Conservation (phyloP, 37 sponge, comb jelly and placozoan species). For the Ianthella basta region DNA sequence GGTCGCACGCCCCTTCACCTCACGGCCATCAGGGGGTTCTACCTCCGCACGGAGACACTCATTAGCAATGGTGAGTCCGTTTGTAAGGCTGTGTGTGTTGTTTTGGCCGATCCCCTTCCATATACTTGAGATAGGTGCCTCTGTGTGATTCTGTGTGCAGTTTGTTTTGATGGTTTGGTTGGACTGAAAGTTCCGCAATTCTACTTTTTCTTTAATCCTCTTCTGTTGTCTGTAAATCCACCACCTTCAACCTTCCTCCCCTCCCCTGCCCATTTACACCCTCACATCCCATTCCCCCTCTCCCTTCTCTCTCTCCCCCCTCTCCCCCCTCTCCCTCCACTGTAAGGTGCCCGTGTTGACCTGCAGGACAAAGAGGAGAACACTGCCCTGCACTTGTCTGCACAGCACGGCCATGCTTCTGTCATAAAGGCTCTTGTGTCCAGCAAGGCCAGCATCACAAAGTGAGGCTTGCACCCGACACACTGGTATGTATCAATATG, state of each 20-base stretch:
- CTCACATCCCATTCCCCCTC: too few species aligned
- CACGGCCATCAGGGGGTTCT: conserved; percentile 82
- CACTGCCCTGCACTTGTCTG: conserved; percentile 86
- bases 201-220: too few species aligned
- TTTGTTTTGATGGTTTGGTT: too few species aligned
- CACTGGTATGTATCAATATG: not conserved
- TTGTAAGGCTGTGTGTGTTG: not conserved
- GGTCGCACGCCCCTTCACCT: conserved; percentile 91
- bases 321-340: too few species aligned
- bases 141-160: too few species aligned
- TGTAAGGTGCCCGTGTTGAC: conserved; percentile 77
- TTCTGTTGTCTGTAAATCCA: too few species aligned
- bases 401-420: conserved; percentile 84
- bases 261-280: too few species aligned
- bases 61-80: conserved; percentile 68
- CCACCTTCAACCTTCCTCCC: too few species aligned
- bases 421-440: conserved; percentile 72
- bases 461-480: conserved; percentile 33
- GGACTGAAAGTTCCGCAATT: too few species aligned
- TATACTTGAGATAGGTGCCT: not conserved
- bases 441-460: conserved; percentile 53
- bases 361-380: conserved; percentile 77
- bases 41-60: conserved; percentile 77
- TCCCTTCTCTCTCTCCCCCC: too few species aligned
- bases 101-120: not conserved